Evolutionary conservation across 1,140 invertebrate genomes (phyloP).

Genomic region (Eciton burchellii): DNA sequence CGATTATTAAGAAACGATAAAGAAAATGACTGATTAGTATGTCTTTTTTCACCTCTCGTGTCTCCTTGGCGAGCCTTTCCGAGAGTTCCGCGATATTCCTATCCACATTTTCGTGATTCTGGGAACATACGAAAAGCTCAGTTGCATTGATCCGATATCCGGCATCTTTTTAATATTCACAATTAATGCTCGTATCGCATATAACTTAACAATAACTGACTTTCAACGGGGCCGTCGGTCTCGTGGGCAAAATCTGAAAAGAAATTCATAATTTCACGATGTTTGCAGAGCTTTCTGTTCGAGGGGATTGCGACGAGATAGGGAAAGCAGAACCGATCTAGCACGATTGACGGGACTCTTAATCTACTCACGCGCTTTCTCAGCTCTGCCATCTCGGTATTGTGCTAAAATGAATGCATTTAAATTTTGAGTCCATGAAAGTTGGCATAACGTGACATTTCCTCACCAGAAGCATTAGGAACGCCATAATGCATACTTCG

Average conservation of each 20-base stretch:
- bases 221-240: not conserved
- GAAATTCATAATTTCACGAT: not conserved
- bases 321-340: too few relatives aligned
- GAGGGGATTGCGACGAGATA: too few relatives aligned
- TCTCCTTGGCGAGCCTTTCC: too few relatives aligned
- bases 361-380: slow-evolving; percentile 71
- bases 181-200: not conserved
- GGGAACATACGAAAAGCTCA: too few relatives aligned
- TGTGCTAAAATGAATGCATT: slow-evolving; percentile 69
- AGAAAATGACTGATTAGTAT: too few relatives aligned
- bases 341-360: not conserved
- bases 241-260: not conserved
- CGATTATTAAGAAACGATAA: too few relatives aligned
- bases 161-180: not conserved
- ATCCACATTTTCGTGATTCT: too few relatives aligned
- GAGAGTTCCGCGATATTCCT: too few relatives aligned
- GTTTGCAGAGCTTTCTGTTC: too few relatives aligned
- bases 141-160: too few relatives aligned
- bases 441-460: slow-evolving; percentile 8
- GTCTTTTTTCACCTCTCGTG: too few relatives aligned
- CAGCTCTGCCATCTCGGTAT: slow-evolving; percentile 65
- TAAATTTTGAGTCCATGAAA: not conserved
- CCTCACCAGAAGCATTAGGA: slow-evolving; percentile 75
- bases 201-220: not conserved
- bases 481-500: slow-evolving; percentile 67